Base-by-base conservation (phyloP, 2,113 vertebrate species). In the Nicator chloris region DNA sequence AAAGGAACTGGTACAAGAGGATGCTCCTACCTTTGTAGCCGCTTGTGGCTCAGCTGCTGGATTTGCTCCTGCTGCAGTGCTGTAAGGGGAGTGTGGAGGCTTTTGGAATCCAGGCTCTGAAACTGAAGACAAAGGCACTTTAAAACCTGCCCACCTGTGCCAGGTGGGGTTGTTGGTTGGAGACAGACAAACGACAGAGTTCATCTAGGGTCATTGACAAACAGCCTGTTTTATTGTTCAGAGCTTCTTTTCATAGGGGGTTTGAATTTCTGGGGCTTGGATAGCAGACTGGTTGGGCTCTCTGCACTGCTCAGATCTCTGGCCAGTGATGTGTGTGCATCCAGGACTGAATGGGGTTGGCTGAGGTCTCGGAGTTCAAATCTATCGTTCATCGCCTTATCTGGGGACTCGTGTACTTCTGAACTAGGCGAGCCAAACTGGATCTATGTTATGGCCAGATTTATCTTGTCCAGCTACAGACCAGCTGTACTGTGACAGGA, bases 1-100 rank as follows among this genome's bases (percentile, higher is more conserved):
- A 54, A 63, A 53, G 28, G 22, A 76, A n/a, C 0, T 2, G 56
- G 16, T 37, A 13, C 10, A 56, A 45, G 44, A 66, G 37, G 21
- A 63, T 21, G 33, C 20, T 86, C 95, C 82, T 94, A 99, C 99
- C 99, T 98, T 86, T 98, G 97, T 3, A 99, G 97, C 27, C 99
- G 98, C 75, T 82, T 97, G 28, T 73, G 88, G 96, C 98, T 98
- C 54, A 99, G 98, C 70, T 97, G 94, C 98, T 98, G 98, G 69
- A 99, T 95, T 49, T 95, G 97, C n/a, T 98, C 69, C 33, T 97
- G 98, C 94, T 98, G 95, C 51, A 82, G 72, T 77, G 90, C 93
- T 86, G 98, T 98, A 77, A 99, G 98, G 0, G 96, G 96, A 90
- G 95, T 66, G 19, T 24, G 44, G 84, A 98, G 94, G 61, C 72